Percentiles rank a stretch among this genome's conserved stretches.
Conservation (phyloP, 35 echinoderm and acorn worm species). For the Acanthaster planci region DNA sequence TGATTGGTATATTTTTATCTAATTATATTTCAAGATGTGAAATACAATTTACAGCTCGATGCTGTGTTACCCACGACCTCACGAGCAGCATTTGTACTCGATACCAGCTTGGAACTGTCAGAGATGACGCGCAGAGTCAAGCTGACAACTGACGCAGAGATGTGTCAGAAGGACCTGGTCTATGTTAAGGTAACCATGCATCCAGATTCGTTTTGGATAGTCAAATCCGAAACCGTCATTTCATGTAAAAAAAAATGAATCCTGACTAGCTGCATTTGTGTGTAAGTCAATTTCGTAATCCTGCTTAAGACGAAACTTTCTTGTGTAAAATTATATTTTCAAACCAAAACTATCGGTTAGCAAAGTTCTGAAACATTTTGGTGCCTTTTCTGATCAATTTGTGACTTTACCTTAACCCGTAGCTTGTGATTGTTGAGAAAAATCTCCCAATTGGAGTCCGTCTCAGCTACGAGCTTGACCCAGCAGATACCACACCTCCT, state of each 20-base stretch:
- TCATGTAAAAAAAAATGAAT: too few relatives aligned
- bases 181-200: background rate
- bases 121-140: background rate
- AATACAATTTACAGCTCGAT: background rate
- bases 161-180: constrained; percentile 3
- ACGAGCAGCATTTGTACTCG: constrained; percentile 6
- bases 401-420: too few relatives aligned
- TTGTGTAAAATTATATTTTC: too few relatives aligned
- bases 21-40: background rate
- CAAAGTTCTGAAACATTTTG: too few relatives aligned
- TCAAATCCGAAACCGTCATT: too few relatives aligned
- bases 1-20: too few relatives aligned
- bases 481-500: background rate
- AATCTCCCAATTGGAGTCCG: background rate
- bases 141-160: background rate
- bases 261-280: too few relatives aligned
- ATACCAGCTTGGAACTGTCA: background rate
- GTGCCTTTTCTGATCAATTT: too few relatives aligned
- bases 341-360: too few relatives aligned
- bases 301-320: too few relatives aligned
- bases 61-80: background rate
- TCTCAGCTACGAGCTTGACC: background rate
- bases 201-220: too few relatives aligned
- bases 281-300: too few relatives aligned
- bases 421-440: constrained; percentile 2